Base-by-base conservation (phyloP, 2,113 vertebrate genomes). In the Halcyon senegalensis region DNA sequence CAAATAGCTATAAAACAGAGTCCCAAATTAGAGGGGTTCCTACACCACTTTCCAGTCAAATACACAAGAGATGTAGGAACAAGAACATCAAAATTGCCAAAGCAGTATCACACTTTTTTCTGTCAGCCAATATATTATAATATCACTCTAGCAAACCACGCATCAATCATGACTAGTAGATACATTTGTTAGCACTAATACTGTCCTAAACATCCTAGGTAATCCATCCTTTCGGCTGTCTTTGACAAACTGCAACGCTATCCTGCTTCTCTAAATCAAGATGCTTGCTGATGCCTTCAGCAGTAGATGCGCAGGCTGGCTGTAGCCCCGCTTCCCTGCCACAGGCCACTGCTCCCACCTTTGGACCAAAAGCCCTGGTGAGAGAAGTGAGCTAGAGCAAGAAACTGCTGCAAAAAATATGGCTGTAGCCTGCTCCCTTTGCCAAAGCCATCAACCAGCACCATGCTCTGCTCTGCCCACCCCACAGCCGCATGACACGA, bases 301-400 rank as follows among this genome's bases (percentile, higher is more conserved):
- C 25, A 50, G 19, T 3, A 23, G 37, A 11, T 24, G 37, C 1
- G 1, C 37, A 67, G 69, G 37, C n/a, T 59, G 50, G 7, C 48
- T 3, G 1, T 0, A 75, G 35, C 66, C 30, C 31, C 30, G 24
- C 31, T 50, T 17, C 37, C 23, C n/a, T 27, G 31, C 25, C 10
- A 1, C 56, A 46, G 11, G 35, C 37, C 17, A 39, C 5, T 4
- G 23, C 33, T 90, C 41, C 30, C 33, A 15, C 15, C 13, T 44
- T 62, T 2, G 0, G 3, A 64, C 25, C 53, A 76, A 51, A 63
- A 12, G 5, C 5, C 15, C 0, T 0, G 0, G 13, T 1, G 0
- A 56, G 30, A 48, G 19, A 30, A 75, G 33, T 1, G 15, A 80
- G 25, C 13, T 11, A 48, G 11, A 68, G 39, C 3, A 31, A 72